phyloP scores from a whole-genome alignment of 2,888 invertebrate species.

The Phorcus lineatus region DNA sequence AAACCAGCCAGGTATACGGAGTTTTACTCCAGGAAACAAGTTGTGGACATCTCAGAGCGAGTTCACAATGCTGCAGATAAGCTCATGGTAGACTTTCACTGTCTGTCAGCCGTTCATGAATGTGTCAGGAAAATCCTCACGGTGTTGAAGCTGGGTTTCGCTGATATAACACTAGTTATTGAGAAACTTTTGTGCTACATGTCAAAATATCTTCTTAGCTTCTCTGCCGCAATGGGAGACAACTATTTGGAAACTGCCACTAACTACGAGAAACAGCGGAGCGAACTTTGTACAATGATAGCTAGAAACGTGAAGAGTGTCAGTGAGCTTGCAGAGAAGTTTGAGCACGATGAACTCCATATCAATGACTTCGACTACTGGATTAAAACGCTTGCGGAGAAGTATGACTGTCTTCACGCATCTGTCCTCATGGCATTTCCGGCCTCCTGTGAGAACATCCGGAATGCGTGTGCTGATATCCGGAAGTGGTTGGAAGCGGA shows the following conservation, averaged over 20 bases:
- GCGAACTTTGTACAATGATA: constrained; percentile 57
- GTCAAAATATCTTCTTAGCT: constrained; percentile 65
- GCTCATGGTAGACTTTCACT: constrained; percentile 32
- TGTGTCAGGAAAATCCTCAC: constrained; percentile 27
- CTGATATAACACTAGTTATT: constrained; percentile 53
- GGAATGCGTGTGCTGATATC: constrained; percentile 55
- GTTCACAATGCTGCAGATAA: constrained; percentile 36
- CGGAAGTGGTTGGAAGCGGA: constrained; percentile 66
- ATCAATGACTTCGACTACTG: constrained; percentile 58
- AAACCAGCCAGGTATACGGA: constrained; percentile 51
- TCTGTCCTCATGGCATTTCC: constrained; percentile 65
- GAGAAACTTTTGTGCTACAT: constrained; percentile 54
- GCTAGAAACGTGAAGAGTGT: constrained; percentile 56
- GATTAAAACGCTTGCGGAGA: constrained; percentile 58
- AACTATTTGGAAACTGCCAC: constrained; percentile 63
- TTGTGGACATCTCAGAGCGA: constrained; percentile 50
- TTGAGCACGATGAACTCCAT: constrained; percentile 58
- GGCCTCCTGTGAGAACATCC: constrained; percentile 63
- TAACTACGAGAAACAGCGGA: constrained; percentile 64
- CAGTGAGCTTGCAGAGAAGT: constrained; percentile 59
- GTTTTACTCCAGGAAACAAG: constrained; percentile 49
- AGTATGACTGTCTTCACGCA: constrained; percentile 56
- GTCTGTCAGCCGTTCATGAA: constrained; percentile 24
- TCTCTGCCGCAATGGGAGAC: constrained; percentile 56
- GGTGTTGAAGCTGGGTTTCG: constrained; percentile 55